Conservation (phyloP, 2,113 vertebrate genomes). For the Ellobius talpinus region DNA sequence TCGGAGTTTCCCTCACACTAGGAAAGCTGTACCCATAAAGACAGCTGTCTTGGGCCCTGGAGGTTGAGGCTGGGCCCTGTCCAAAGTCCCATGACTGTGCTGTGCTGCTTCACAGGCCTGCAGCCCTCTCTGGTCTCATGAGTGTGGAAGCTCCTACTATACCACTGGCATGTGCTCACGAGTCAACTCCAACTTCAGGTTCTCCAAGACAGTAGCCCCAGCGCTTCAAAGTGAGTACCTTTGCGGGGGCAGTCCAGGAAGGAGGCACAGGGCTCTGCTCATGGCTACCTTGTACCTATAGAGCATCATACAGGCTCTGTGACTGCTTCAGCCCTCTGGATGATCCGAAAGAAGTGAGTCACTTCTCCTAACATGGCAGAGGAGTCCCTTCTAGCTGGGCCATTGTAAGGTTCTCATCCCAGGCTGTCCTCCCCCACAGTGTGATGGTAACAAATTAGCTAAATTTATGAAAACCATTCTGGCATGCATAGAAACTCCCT, state of each 20-base stretch:
- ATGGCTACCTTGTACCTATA: rapidly evolving
- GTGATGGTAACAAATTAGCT: neutral
- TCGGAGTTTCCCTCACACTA: neutral
- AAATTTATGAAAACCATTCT: neutral
- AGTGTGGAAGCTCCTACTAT: slow-evolving; percentile 97
- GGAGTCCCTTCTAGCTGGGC: neutral
- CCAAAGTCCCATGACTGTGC: neutral
- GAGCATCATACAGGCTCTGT: too few species aligned
- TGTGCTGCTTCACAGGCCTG: slow-evolving; percentile 90
- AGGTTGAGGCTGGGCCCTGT: neutral
- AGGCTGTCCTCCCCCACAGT: neutral
- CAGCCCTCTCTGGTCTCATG: slow-evolving; percentile 97
- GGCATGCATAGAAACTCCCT: neutral
- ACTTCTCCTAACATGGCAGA: neutral
- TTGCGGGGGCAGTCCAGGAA: neutral
- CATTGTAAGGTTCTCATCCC: neutral
- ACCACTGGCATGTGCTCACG: slow-evolving; percentile 96
- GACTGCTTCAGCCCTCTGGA: neutral
- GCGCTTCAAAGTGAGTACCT: slow-evolving; percentile 93
- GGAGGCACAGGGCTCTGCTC: neutral
- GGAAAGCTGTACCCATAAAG: neutral
- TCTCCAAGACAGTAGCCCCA: slow-evolving; percentile 92
- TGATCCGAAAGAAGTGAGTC: too few species aligned
- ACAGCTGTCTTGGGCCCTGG: neutral
- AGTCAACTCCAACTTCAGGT: slow-evolving; percentile 93